A percentile compares a stretch with the other conserved stretches of the same genome.
Evolutionary conservation across 2,888 invertebrate genomes (phyloP).

Genomic region (Andrena haemorrhoa): DNA sequence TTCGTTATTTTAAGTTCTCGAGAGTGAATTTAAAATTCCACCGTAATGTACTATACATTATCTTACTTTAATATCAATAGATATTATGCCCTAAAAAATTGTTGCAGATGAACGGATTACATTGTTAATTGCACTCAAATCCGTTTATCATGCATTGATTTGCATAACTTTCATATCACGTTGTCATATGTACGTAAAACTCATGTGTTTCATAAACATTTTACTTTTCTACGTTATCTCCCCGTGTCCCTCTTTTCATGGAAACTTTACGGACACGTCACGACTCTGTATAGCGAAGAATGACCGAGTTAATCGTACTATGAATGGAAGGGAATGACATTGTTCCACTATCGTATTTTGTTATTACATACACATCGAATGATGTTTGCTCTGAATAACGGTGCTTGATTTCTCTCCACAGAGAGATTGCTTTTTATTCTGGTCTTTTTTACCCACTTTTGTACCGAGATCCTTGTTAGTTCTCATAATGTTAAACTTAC

Average conservation of each 20-base stretch:
- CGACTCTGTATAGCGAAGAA: conserved; percentile 8
- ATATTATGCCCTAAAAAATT: conserved; percentile 75
- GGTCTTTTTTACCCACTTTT: conserved; percentile 24
- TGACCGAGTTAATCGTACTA: conserved; percentile 10
- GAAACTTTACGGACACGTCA: not conserved
- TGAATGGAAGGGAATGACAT: conserved; percentile 10
- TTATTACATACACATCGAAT: conserved; percentile 8
- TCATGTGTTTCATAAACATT: conserved; percentile 9
- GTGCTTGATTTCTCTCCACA: not conserved
- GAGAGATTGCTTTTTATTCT: not conserved
- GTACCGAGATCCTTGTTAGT: not conserved
- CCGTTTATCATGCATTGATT: conserved; percentile 35
- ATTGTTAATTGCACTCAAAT: conserved; percentile 41
- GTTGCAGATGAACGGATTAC: conserved; percentile 67
- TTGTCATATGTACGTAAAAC: conserved; percentile 17
- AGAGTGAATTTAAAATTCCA: conserved; percentile 80
- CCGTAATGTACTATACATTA: conserved; percentile 76
- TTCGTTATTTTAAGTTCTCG: conserved; percentile 79
- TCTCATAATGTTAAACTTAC: not conserved
- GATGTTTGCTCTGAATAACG: not conserved
- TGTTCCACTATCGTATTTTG: conserved; percentile 15
- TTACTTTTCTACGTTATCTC: conserved; percentile 12
- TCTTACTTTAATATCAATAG: conserved; percentile 80
- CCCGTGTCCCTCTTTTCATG: not conserved
- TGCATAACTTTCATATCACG: conserved; percentile 11